Evolutionary conservation across 2,888 invertebrate species (phyloP), one percentile per base, ranked within the genome.

Genomic region (Blomia tropicalis): DNA sequence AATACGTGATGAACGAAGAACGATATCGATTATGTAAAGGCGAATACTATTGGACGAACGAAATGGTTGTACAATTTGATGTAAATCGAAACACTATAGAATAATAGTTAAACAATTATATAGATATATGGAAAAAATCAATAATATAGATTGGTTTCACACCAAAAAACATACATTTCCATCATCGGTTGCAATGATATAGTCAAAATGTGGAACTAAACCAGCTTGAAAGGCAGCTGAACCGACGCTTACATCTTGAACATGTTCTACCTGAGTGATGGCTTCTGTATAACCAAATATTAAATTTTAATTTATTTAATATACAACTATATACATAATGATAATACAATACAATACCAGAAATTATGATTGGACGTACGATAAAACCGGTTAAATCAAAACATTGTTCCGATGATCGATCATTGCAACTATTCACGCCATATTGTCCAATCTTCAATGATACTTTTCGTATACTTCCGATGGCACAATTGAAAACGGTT

Each of bases 121-220:
- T 7, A 36, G 36, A 36, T 7, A 36, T 7, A 36, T 7, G 17
- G 36, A 36, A 17, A 36, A 17, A 36, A 17, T 11, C 7, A 36
- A 17, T 11, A 17, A 36, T 7, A 36, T 7, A 36, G 36, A 36
- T 7, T 11, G 36, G n/a, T n/a, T 41, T 41, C n/a, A 41, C 14
- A 41, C 14, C 41, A 41, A 41, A 41, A 41, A 41, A 41, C 51
- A 25, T 47, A 47, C 51, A 47, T 47, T 47, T 19, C 11, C 7
- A 11, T 47, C 51, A 47, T 47, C 51, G 7, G 51, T 47, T 7
- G 51, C 51, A 27, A 47, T 47, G 51, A 47, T 47, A n/a, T 47
- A 47, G 51, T 47, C 51, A 47, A 47, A 47, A n/a, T 47, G 51
- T 7, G 51, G 51, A 7, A 47, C 51, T n/a, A 47, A 27, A 19